These are phyloP conservation scores for Galaxea fascicularis DNA, from an alignment of 92 coral and sea anemone genomes.

Conservation along the genomic window DNA sequence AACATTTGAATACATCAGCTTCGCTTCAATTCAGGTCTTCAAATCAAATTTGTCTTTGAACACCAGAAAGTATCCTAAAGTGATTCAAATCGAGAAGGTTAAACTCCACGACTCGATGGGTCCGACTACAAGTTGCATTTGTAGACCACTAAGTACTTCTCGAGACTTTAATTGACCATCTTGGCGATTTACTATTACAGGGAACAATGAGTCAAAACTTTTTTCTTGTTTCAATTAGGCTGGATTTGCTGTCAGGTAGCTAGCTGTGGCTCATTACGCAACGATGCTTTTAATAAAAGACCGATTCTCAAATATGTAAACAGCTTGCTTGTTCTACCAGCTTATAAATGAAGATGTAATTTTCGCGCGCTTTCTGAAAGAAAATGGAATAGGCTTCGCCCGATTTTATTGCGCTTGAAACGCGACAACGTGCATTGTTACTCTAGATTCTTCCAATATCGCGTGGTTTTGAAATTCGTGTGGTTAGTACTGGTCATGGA, in stretches of 20 bases:
- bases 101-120: background rate
- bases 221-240: conserved; percentile 49
- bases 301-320: conserved; percentile 79
- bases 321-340: conserved; percentile 55
- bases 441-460: conserved; percentile 23
- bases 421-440: background rate
- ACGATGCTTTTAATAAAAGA: conserved; percentile 46
- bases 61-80: background rate
- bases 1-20: background rate
- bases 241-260: conserved; percentile 30
- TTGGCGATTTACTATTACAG: background rate
- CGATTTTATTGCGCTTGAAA: conserved; percentile 6
- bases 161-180: background rate
- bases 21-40: background rate
- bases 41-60: conserved; percentile 7
- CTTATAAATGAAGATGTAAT: conserved; percentile 45
- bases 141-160: too few relatives aligned
- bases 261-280: conserved; percentile 21
- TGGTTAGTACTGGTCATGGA: conserved; percentile 35
- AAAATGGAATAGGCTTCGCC: conserved; percentile 13
- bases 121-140: too few relatives aligned
- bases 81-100: background rate
- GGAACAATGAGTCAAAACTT: background rate
- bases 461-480: conserved; percentile 39
- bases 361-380: conserved; percentile 32